Evolutionary conservation across 2,113 vertebrate species (phyloP).

Genomic region (Nesoenas mayeri): DNA sequence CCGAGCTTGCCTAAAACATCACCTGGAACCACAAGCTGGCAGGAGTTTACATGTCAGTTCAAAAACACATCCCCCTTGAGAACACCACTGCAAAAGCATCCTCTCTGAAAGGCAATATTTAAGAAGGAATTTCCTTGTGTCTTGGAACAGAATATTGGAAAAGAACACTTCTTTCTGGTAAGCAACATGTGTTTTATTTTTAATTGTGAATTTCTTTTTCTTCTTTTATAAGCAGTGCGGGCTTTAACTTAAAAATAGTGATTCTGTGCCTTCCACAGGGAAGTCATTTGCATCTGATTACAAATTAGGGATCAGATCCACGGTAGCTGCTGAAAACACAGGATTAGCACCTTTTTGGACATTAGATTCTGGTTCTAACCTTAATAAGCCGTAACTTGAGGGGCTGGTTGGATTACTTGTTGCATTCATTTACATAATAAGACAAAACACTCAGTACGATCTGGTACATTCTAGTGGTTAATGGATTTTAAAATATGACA

Average conservation of each 20-base stretch:
- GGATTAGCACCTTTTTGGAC: conserved; percentile 71
- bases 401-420: conserved; percentile 60
- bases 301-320: conserved; percentile 11
- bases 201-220: neutral
- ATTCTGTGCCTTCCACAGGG: neutral
- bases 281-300: neutral
- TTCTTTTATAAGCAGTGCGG: neutral
- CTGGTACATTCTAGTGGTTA: conserved; percentile 88
- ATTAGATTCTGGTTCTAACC: conserved; percentile 56
- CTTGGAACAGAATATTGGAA: neutral
- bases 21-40: neutral
- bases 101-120: neutral
- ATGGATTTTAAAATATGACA: conserved; percentile 69
- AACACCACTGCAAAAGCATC: conserved; percentile 14
- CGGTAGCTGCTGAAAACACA: conserved; percentile 48
- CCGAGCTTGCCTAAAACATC: neutral
- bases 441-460: conserved; percentile 78
- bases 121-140: neutral
- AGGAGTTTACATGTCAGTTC: neutral
- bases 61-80: neutral
- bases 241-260: conserved; percentile 3
- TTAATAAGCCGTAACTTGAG: conserved; percentile 54
- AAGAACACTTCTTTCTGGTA: neutral
- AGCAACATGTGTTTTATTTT: neutral
- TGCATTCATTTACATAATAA: conserved; percentile 71